These are phyloP conservation scores for Actinostola sp. DNA, from an alignment of 92 coral and sea anemone genomes.

Conservation along the genomic window DNA sequence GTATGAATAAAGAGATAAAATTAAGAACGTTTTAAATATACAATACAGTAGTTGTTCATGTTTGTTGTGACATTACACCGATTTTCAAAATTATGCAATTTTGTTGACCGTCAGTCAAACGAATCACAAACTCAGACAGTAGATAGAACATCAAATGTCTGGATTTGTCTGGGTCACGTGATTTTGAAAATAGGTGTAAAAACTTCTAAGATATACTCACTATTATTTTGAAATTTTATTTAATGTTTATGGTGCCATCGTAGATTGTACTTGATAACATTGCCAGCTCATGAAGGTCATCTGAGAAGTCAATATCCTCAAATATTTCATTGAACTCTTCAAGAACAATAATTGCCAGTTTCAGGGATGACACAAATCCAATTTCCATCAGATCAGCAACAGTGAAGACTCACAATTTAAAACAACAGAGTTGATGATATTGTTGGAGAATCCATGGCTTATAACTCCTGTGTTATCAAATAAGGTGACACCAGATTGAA, in stretches of 20 bases:
- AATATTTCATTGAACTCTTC: conserved; percentile 69
- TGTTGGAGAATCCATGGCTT: conserved; percentile 64
- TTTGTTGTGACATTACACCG: too few relatives aligned
- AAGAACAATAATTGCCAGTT: conserved; percentile 55
- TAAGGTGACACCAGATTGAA: conserved; percentile 8
- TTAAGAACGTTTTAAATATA: too few relatives aligned
- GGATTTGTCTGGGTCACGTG: too few relatives aligned
- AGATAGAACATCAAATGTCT: too few relatives aligned
- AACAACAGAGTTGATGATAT: conserved; percentile 41
- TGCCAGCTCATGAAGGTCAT: conserved; percentile 41
- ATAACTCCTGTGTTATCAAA: conserved; percentile 51
- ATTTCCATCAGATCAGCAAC: conserved; percentile 52
- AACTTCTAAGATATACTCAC: conserved; percentile 1
- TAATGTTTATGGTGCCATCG: conserved; percentile 21
- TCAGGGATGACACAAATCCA: conserved; percentile 52
- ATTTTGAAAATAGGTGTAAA: neutral
- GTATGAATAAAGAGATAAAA: too few relatives aligned
- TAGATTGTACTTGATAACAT: conserved; percentile 39
- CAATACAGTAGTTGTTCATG: too few relatives aligned
- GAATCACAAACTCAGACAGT: too few relatives aligned
- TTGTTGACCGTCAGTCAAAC: too few relatives aligned
- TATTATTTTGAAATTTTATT: neutral
- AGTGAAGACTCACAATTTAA: conserved; percentile 46
- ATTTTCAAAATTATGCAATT: too few relatives aligned
- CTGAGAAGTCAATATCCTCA: conserved; percentile 42